Evolutionary conservation across 2,888 invertebrate genomes (phyloP).

Genomic region (Polyploca ridens): DNA sequence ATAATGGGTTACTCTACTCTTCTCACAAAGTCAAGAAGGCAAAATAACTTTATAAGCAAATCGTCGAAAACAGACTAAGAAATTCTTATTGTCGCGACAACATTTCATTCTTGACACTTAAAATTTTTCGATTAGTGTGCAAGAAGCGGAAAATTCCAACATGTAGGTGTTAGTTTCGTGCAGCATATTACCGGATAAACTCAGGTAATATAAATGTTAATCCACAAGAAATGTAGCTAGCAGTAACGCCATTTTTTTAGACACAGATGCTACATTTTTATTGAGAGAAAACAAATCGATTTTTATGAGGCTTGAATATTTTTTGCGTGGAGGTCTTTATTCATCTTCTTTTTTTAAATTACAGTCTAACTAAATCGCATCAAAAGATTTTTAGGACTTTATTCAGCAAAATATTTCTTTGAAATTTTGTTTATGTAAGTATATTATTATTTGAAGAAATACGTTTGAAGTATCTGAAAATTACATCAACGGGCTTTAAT

Average conservation of each 20-base stretch:
- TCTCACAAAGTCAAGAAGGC: too few species aligned
- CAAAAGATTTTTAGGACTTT: too few species aligned
- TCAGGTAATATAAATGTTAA: conserved; percentile 71
- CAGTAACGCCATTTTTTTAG: conserved; percentile 28
- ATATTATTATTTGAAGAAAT: too few species aligned
- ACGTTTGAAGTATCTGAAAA: too few species aligned
- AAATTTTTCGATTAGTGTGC: conserved; percentile 50
- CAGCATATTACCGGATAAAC: conserved; percentile 47
- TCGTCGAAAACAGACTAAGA: background rate
- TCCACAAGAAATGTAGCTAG: conserved; percentile 54
- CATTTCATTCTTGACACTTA: conserved; percentile 20
- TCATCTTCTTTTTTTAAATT: too few species aligned
- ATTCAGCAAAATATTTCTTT: too few species aligned
- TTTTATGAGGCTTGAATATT: conserved; percentile 7
- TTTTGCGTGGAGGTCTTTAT: too few species aligned
- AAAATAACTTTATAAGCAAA: too few species aligned
- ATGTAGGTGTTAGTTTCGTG: conserved; percentile 44
- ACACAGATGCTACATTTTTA: conserved; percentile 20
- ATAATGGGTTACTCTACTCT: too few species aligned
- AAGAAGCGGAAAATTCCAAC: conserved; percentile 51
- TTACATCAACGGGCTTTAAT: too few species aligned
- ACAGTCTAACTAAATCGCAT: too few species aligned
- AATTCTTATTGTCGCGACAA: background rate
- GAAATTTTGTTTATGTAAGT: too few species aligned
- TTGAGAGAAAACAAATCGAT: conserved; percentile 15